These are phyloP conservation scores for Sepiola atlantica DNA, from an alignment of 2,888 invertebrate species.

Conservation along the genomic window DNA sequence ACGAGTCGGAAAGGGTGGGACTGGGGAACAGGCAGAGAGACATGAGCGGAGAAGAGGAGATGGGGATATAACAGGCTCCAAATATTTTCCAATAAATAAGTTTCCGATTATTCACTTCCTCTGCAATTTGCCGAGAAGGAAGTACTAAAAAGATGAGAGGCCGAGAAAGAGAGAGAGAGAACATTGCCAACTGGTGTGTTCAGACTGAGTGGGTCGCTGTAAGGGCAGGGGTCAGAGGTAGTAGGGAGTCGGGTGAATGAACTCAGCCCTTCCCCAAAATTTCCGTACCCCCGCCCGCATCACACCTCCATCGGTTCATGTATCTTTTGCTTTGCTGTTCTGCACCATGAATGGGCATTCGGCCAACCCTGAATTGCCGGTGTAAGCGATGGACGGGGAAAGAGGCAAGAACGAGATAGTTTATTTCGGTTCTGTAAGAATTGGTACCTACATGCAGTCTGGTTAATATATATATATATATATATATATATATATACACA, in stretches of 20 bases:
- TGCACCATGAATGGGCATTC: neutral
- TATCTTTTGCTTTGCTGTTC: neutral
- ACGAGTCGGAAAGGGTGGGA: too few species aligned
- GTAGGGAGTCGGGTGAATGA: neutral
- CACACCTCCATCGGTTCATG: neutral
- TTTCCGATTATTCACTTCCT: conserved; percentile 32
- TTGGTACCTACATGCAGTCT: too few species aligned
- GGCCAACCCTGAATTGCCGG: neutral
- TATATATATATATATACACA: too few species aligned
- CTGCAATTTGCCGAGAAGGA: neutral
- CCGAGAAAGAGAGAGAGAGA: neutral
- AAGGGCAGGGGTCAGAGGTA: neutral
- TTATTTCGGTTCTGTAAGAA: too few species aligned
- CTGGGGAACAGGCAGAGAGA: too few species aligned
- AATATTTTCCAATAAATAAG: neutral
- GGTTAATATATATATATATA: too few species aligned
- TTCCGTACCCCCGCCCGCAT: too few species aligned
- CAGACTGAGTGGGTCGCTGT: neutral
- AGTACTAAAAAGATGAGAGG: neutral
- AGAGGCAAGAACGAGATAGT: too few species aligned
- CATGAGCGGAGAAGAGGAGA: too few species aligned
- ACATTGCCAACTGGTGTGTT: neutral
- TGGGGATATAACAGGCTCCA: too few species aligned
- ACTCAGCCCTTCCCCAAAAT: neutral
- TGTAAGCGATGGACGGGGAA: too few species aligned